Base-by-base conservation (phyloP, 2,888 invertebrate species). In the Agonopterix alstromeriana region DNA sequence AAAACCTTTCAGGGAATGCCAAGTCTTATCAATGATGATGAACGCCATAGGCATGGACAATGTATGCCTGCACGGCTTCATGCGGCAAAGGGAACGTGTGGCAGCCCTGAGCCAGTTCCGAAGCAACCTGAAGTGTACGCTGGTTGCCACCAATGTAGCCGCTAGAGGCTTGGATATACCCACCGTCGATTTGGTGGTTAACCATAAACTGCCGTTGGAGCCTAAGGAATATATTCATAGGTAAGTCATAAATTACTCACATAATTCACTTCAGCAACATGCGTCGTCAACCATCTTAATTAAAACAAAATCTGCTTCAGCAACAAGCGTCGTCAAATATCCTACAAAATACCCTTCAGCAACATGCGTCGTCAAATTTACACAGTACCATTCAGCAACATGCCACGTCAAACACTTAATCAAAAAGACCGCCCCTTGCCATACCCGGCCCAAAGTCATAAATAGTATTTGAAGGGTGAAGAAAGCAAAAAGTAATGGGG, bases 71-170 rank as follows among this genome's bases (percentile, higher is more conserved):
- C 99, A 99, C 81, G 98, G 97, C 0, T 96, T 96, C 91, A 95
- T 98, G 85, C 90, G 95, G 10, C 99, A 99, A 77, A 91, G 92
- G 56, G 94, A 97, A 67, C 91, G 99, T 7, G 90, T 97, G 38
- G 92, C 94, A 0, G 93, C 98, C 0, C 90, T 99, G 1, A 91
- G 94, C 8, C 94, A 93, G 72, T 99, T 99, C 78, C 94, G 98
- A 65, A 97, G 98, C 0, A 95, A 96, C 71, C 92, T 94, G 48
- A 91, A 94, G 7, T 94, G 94, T 63, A 96, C 98, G 14, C 88
- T 99, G 12, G 94, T 99, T 48, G 98, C 98, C 0, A 99, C 99
- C 0, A 98, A 99, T 84, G 97, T 99, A 0, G 99, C 98, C 0
- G 96, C 97, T 48, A 91, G 98, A 80, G 98, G 99, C 8, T 87